Evolutionary conservation across 1,140 invertebrate genomes (phyloP).

Genomic region (Dufourea novaeangliae): DNA sequence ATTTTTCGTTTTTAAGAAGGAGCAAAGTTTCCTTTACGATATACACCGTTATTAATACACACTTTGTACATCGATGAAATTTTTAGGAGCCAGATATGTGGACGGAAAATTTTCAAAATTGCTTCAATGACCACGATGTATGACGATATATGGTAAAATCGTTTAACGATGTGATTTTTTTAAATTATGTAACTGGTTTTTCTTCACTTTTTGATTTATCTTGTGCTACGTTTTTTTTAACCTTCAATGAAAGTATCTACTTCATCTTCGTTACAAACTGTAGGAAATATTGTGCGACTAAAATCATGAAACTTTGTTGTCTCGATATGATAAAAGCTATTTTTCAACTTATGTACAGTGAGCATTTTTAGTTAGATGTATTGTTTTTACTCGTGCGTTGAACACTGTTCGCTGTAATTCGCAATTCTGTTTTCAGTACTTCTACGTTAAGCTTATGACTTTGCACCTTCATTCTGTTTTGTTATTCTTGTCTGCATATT

Average conservation of each 20-base stretch:
- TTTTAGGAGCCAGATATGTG: conserved; percentile 43
- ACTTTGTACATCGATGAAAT: conserved; percentile 38
- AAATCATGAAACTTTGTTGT: conserved; percentile 44
- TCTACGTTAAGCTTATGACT: conserved; percentile 13
- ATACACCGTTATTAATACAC: conserved; percentile 27
- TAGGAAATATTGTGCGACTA: conserved; percentile 42
- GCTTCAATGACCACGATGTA: conserved; percentile 33
- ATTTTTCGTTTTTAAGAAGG: conserved; percentile 35
- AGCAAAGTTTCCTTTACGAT: conserved; percentile 23
- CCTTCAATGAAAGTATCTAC: conserved; percentile 29
- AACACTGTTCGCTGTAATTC: conserved; percentile 26
- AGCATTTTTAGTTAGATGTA: conserved; percentile 51
- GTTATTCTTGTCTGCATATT: background rate
- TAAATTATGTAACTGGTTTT: background rate
- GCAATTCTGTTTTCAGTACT: conserved; percentile 17
- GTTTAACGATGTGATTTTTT: background rate
- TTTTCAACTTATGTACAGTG: conserved; percentile 62
- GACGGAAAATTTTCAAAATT: conserved; percentile 60
- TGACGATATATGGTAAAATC: conserved; percentile 21
- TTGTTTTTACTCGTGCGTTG: conserved; percentile 1
- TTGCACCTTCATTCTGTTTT: conserved; percentile 27
- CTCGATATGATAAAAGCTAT: conserved; percentile 33
- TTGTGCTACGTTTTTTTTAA: conserved; percentile 37
- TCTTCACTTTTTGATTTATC: conserved; percentile 3
- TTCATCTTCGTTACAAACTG: conserved; percentile 25